Conservation (phyloP, 2,113 vertebrate species). For the Melospiza melodia region DNA sequence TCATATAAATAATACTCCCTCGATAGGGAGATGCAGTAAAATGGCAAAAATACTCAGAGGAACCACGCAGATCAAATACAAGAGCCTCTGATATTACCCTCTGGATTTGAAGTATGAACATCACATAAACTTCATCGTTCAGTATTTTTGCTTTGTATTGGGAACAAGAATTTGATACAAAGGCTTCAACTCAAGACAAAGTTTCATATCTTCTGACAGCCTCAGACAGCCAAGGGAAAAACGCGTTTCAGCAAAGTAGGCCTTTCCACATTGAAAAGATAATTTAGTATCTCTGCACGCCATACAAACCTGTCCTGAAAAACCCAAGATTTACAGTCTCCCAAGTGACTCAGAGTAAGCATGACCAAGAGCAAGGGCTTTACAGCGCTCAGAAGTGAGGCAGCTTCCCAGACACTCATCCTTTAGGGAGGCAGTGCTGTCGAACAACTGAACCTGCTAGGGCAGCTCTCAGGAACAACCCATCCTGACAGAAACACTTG, state of each 20-base stretch:
- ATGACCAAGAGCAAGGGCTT: neutral
- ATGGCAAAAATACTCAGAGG: conserved; percentile 14
- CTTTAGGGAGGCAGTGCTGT: neutral
- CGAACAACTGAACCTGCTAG: neutral
- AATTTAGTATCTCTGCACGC: neutral
- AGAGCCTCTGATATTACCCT: conserved; percentile 4
- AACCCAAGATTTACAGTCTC: neutral
- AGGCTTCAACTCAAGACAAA: neutral
- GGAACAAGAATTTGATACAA: neutral
- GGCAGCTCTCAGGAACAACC: neutral
- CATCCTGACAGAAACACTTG: neutral
- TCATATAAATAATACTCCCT: conserved; percentile 56
- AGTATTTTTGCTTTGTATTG: neutral
- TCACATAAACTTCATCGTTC: neutral
- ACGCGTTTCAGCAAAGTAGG: neutral
- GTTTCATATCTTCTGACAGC: neutral
- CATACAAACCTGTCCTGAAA: neutral
- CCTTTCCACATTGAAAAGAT: neutral
- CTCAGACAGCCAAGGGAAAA: neutral
- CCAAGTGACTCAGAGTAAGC: neutral
- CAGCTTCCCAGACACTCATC: neutral
- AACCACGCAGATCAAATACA: neutral
- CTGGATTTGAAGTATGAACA: neutral
- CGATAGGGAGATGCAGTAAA: conserved; percentile 3
- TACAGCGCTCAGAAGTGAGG: rapidly evolving